Conservation (phyloP, 2,888 invertebrate genomes). For the Lottia gigantea region DNA sequence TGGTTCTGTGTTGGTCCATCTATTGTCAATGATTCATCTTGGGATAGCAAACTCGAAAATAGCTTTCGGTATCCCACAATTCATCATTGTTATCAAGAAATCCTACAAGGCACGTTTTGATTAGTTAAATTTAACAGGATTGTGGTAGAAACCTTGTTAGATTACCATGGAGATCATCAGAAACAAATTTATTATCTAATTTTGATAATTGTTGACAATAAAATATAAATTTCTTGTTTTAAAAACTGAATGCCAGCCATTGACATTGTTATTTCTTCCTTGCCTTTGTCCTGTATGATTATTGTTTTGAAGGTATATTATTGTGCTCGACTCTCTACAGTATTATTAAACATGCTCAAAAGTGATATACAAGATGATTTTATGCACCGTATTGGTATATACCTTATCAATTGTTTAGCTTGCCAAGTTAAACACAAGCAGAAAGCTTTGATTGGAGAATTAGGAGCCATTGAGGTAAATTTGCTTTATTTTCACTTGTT, state of each 20-base stretch:
- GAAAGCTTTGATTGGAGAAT: slow-evolving; percentile 89
- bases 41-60: too few relatives aligned
- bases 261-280: background rate
- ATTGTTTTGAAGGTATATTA: slow-evolving; percentile 80
- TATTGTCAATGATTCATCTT: too few relatives aligned
- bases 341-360: slow-evolving; percentile 84
- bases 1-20: too few relatives aligned
- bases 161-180: too few relatives aligned
- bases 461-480: slow-evolving; percentile 77
- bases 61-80: background rate
- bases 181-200: too few relatives aligned
- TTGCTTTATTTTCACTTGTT: background rate
- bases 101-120: background rate
- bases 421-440: slow-evolving; percentile 95
- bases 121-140: too few relatives aligned
- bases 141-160: too few relatives aligned
- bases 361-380: slow-evolving; percentile 87
- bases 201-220: too few relatives aligned
- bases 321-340: slow-evolving; percentile 86
- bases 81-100: background rate
- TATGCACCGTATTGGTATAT: slow-evolving; percentile 93
- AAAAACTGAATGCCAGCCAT: background rate
- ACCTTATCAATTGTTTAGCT: slow-evolving; percentile 92
- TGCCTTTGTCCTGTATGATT: slow-evolving; percentile 3
- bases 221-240: too few relatives aligned